phyloP scores from a whole-genome alignment of 2,113 vertebrate genomes.

The Desmodus rotundus region DNA sequence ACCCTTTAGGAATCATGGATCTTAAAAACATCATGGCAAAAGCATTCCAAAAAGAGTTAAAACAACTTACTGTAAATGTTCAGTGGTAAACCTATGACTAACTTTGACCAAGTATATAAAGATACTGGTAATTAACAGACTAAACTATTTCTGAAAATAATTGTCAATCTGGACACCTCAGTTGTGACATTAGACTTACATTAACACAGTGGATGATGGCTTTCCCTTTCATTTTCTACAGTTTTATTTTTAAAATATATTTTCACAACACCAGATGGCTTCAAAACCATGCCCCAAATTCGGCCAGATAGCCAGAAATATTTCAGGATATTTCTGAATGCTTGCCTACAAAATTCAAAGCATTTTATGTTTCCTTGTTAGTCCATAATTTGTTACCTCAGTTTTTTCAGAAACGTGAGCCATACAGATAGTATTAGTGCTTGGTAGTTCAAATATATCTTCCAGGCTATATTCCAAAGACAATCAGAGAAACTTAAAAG shows the following conservation, averaged over 20 bases:
- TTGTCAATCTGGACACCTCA: not conserved
- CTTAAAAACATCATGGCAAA: not conserved
- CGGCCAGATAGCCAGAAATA: not conserved
- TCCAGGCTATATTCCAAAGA: not conserved
- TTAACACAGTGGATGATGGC: not conserved
- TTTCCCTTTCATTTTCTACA: not conserved
- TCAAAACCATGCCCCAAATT: not conserved
- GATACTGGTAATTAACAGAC: not conserved
- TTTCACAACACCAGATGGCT: not conserved
- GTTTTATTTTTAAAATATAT: constrained; percentile 10
- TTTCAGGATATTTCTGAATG: constrained; percentile 25
- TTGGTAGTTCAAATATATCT: constrained; percentile 11
- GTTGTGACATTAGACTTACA: not conserved
- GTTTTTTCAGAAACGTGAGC: constrained; percentile 22
- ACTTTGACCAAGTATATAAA: not conserved
- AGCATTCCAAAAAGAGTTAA: not conserved
- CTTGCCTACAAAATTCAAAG: constrained; percentile 3
- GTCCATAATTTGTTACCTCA: not conserved
- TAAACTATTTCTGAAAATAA: not conserved
- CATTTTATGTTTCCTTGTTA: not conserved
- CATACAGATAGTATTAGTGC: not conserved
- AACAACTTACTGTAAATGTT: not conserved
- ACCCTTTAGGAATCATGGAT: not conserved
- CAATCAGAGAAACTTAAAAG: not conserved
- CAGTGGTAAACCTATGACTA: not conserved